These are phyloP conservation scores for Drosophila tani DNA, from an alignment of 1,140 invertebrate genomes.

Conservation along the genomic window DNA sequence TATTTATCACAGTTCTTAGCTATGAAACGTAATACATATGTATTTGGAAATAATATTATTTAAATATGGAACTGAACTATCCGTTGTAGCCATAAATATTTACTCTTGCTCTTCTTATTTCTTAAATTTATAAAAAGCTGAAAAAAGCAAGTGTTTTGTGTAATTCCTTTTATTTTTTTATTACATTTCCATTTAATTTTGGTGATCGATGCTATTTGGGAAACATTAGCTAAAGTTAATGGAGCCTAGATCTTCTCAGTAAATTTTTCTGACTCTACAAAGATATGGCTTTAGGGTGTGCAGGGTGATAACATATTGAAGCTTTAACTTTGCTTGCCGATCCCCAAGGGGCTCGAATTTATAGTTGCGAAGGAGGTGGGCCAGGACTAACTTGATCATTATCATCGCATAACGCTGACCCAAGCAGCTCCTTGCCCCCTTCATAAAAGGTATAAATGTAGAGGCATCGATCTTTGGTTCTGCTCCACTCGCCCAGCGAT, in stretches of 20 bases:
- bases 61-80: background rate
- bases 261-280: constrained; percentile 44
- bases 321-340: constrained; percentile 48
- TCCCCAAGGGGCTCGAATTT: constrained; percentile 71
- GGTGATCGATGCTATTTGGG: too few relatives aligned
- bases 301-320: constrained; percentile 54
- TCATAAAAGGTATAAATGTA: constrained; percentile 89
- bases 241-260: constrained; percentile 2
- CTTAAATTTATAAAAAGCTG: too few relatives aligned
- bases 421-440: constrained; percentile 89
- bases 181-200: too few relatives aligned
- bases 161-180: too few relatives aligned
- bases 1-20: too few relatives aligned
- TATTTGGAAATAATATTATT: background rate
- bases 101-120: too few relatives aligned
- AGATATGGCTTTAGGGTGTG: constrained; percentile 58
- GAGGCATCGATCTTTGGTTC: constrained; percentile 85
- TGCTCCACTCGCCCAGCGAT: constrained; percentile 87
- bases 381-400: constrained; percentile 67
- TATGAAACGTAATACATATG: too few relatives aligned
- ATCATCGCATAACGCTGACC: constrained; percentile 85
- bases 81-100: too few relatives aligned
- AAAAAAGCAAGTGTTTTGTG: too few relatives aligned
- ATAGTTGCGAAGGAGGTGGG: constrained; percentile 65
- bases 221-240: too few relatives aligned